Evolutionary conservation across 1,140 invertebrate genomes (phyloP).

Genomic region (Cryptotermes secundus): DNA sequence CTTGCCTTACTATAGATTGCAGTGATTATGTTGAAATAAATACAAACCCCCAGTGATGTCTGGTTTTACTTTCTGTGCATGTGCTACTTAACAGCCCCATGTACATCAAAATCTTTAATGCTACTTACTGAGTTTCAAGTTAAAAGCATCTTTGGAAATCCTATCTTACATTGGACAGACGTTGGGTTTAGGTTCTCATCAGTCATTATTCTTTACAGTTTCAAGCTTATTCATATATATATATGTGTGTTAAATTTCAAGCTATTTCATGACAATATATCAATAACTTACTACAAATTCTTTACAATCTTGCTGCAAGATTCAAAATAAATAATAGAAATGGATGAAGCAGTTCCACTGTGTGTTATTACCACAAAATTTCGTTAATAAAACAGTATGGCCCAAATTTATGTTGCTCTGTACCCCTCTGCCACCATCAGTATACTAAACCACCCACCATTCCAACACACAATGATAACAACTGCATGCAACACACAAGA

Average conservation of each 20-base stretch:
- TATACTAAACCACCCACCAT: not conserved
- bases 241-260: not conserved
- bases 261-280: not conserved
- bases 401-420: not conserved
- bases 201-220: slow-evolving; percentile 9
- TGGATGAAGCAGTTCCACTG: not conserved
- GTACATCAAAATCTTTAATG: not conserved
- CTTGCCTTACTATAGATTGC: not conserved
- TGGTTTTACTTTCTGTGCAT: not conserved
- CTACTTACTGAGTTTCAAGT: not conserved
- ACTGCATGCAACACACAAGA: not conserved
- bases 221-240: not conserved
- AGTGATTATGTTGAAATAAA: not conserved
- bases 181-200: not conserved
- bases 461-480: not conserved
- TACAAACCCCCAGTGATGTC: not conserved
- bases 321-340: slow-evolving; percentile 4
- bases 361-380: not conserved
- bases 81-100: not conserved
- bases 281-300: not conserved
- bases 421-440: not conserved
- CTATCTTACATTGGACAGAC: not conserved
- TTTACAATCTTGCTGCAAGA: not conserved
- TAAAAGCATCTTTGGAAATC: slow-evolving; percentile 7
- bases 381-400: not conserved